These are phyloP conservation scores for Oedothorax gibbosus DNA, from an alignment of 1,140 invertebrate genomes.

Conservation along the genomic window DNA sequence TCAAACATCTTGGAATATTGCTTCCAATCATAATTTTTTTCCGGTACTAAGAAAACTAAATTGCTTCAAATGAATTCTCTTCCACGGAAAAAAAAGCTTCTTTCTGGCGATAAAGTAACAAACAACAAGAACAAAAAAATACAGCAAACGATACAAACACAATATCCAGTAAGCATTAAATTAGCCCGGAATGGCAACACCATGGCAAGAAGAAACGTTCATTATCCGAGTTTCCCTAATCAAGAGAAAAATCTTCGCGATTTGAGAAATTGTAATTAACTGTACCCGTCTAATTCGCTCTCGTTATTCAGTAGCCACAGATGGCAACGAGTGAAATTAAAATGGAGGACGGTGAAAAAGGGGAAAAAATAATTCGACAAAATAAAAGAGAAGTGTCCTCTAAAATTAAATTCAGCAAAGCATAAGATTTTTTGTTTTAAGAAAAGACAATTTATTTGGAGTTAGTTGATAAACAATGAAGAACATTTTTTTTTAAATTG, in stretches of 20 bases:
- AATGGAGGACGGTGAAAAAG: background rate
- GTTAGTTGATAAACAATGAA: no score
- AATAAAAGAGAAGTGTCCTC: no score
- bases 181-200: conserved; percentile 27
- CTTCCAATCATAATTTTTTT: background rate
- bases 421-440: no score
- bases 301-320: conserved; percentile 45
- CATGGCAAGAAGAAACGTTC: conserved; percentile 20
- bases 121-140: conserved; percentile 5
- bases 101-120: background rate
- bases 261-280: conserved; percentile 57
- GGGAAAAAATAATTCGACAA: background rate
- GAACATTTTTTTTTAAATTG: no score
- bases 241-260: conserved; percentile 42
- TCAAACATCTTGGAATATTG: no score
- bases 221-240: conserved; percentile 43
- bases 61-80: background rate
- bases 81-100: conserved; percentile 10
- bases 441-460: no score
- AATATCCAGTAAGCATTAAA: conserved; percentile 44
- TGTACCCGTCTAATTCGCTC: conserved; percentile 24
- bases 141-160: conserved; percentile 42
- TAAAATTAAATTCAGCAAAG: conserved; percentile 26
- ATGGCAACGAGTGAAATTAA: conserved; percentile 19
- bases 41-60: background rate